Evolutionary conservation across 2,113 vertebrate species (phyloP).

Genomic region (Neolamprologus variostigma): DNA sequence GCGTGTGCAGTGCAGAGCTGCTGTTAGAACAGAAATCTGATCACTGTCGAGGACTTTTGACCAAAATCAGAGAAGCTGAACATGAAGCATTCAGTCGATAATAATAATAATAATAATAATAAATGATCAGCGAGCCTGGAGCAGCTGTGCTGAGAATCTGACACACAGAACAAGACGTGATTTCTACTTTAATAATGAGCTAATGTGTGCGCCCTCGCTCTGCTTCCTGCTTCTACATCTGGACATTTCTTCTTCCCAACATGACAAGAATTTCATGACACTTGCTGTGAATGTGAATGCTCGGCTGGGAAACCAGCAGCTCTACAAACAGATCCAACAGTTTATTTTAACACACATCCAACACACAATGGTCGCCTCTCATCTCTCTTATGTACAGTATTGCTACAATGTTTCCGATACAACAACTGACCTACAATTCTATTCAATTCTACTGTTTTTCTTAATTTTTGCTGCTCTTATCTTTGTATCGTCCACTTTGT

Average conservation of each 20-base stretch:
- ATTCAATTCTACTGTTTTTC: neutral
- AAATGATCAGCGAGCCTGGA: neutral
- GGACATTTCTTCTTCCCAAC: neutral
- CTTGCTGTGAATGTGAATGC: neutral
- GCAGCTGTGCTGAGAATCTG: neutral
- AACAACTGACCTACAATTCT: neutral
- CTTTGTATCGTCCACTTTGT: neutral
- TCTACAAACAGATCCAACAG: neutral
- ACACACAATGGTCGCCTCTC: neutral
- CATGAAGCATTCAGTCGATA: neutral
- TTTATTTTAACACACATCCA: neutral
- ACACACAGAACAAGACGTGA: neutral
- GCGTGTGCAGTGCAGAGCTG: neutral
- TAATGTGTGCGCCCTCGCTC: fast-evolving
- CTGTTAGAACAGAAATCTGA: fast-evolving
- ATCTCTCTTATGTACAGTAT: neutral
- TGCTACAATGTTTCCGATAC: neutral
- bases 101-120: neutral
- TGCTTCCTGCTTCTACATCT: neutral
- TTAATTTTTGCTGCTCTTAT: neutral
- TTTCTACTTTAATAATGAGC: neutral
- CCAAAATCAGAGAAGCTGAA: neutral
- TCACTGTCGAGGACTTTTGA: fast-evolving
- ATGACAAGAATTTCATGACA: neutral
- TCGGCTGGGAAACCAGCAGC: neutral